Base-by-base conservation (phyloP, 2,797 vertebrate species). In the Jordanella pulchra region DNA sequence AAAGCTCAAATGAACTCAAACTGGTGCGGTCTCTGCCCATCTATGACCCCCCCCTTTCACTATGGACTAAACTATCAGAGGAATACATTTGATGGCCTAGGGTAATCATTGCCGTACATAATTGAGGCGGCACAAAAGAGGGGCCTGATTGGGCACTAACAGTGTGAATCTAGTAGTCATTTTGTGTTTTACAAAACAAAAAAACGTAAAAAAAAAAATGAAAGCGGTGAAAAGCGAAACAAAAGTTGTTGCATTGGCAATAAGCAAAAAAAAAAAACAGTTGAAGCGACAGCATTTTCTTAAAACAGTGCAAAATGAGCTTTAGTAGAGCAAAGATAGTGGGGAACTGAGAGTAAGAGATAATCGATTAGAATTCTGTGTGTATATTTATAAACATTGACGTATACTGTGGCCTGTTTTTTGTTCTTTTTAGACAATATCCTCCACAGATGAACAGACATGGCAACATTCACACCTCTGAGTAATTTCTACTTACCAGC, bases 301-400 rank as follows among this genome's bases (percentile, higher is more conserved):
- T 63, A n/a, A 63, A 35, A 48, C 35, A 48, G 3, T 23, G 4
- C 28, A 63, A 6, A n/a, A 42, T 39, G 12, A 63, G 6, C 13
- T 25, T 42, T 44, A 15, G 23, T 15, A 50, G 23, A 63, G 60
- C n/a, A 44, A 25, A 14, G 14, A 63, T 63, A 23, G 15, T 63
- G 35, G 21, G 14, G n/a, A 76, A 65, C 1, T 66, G 28, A 63
- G n/a, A 23, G 30, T 66, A n/a, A 45, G 3, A 51, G 11, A 42
- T 25, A 2, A 15, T 58, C 71, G 50, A 48, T 28, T 25, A 15
- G 39, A 27, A 27, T 56, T n/a, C 2, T 64, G 1, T 13, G 27
- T n/a, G 27, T 53, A 28, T 51, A 61, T 73, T 69, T 53, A 64
- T 23, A 39, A 66, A 25, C n/a, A n/a, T n/a, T n/a, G n/a, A n/a